Base-by-base conservation (phyloP, 2,113 vertebrate genomes). In the Mastomys coucha region DNA sequence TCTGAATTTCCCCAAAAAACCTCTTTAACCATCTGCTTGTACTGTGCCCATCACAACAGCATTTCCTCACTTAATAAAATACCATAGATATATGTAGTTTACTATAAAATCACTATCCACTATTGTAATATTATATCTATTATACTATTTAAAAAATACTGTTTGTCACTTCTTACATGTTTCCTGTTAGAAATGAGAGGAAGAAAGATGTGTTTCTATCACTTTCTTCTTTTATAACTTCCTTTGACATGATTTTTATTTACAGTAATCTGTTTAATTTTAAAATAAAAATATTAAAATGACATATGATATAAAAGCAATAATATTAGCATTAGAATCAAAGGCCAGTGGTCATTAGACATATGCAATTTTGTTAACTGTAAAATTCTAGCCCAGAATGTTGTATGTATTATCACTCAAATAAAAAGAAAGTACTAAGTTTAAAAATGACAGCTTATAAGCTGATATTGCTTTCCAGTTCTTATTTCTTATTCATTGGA, bases 401-500 rank as follows among this genome's bases (percentile, higher is more conserved):
- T 53, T 91, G n/a, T 58, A 24, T 28, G 0, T 6, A 58, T 28
- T 72, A 42, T 69, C 56, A n/a, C n/a, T 84, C 60, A 89, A 93
- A 65, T 94, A 1, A 13, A 13, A 95, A 89, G 26, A 49, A 95
- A 76, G 14, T 58, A 22, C 14, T 96, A 39, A 96, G 11, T 96
- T 93, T 69, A 87, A 58, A 58, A 81, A 78, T 91, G 88, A 95
- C 14, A 51, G 14, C 16, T 19, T 5, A 16, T 53, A 60, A 90
- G 7, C 12, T 92, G 53, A 67, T 88, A 60, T 8, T 91, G 58
- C 33, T 86, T 88, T 60, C 65, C n/a, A 67, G 5, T 93, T 95
- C 26, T 93, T 86, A 84, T 28, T 93, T 96, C 42, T 88, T 95
- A 65, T 36, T 85, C 91, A 70, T 39, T 28, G 13, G 73, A 69